Evolutionary conservation across 2,888 invertebrate species (phyloP), one percentile per base, ranked within the genome.

Genomic region (Cistogaster globosa): DNA sequence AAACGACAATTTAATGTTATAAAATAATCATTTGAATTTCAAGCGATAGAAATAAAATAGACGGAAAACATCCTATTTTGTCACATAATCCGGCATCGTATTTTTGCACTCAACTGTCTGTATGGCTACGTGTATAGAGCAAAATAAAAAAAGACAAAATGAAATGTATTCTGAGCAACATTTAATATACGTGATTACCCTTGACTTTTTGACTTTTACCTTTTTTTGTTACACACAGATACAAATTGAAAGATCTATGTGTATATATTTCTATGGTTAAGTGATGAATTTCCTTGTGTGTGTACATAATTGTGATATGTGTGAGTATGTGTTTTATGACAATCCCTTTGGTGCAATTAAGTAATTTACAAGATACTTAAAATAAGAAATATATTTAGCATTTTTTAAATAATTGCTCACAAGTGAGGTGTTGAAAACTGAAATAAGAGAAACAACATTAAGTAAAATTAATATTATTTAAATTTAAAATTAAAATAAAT

Each of bases 341-440:
- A 84, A 68, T 80, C 84, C 84, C 84, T 85, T 81, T 78, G 84
- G 84, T 85, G 89, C 90, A 91, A 91, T 91, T 91, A 91, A 91
- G 91, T 91, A 90, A 90, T 91, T 91, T 90, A 90, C 90, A 90
- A 90, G 91, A 91, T 91, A 91, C 91, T 91, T 91, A 91, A 85
- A 90, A 89, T 88, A 90, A 90, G 91, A 91, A 90, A 91, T 91
- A 91, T 91, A 90, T 89, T 90, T 88, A 90, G 89, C 89, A 90
- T 90, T 91, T 91, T 88, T 87, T 88, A 83, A 85, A 85, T 85
- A 85, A 85, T 85, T 82, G 78, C 85, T 38, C 85, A 82, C 85
- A 58, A 81, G 78, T 69, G 81, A 85, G 82, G 82, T 85, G 85
- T 82, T 78, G 78, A 82, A 82, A 69, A 48, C 22, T 4, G 7